Base-by-base conservation (phyloP, 2,888 invertebrate species). In the Macaria liturata region DNA sequence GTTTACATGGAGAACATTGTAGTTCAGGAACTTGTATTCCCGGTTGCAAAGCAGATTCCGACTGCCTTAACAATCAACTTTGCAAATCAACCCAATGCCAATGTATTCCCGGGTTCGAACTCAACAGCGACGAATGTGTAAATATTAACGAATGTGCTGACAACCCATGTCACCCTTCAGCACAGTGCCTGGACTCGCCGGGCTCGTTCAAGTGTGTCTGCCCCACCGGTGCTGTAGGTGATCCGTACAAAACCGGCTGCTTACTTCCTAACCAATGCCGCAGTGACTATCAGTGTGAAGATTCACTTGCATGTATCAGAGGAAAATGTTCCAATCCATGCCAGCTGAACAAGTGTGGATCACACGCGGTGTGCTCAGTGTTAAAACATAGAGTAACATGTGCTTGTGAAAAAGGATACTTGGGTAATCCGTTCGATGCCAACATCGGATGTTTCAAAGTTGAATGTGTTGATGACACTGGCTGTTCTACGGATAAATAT, bases 1-100 rank as follows among this genome's bases (percentile, higher is more conserved):
- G 98, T 74, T 91, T 97, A 70, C 95, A 96, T 3, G 98, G 98
- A 49, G 98, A 98, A 89, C 95, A 98, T 59, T 98, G 98, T 71
- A 94, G 94, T 65, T 94, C 94, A 62, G 97, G 97, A 53, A 93
- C 95, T 45, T 98, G 98, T 75, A 94, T 95, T 74, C 93, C 95
- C 3, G 98, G 98, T 4, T 98, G 98, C 77, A 94, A 95, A 61
- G 93, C 94, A 0, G 96, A 97, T 78, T 93, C 94, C 2, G 97
- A 98, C 74, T 98, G 98, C 75, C 93, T 94, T 47, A 87, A 93
- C 44, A 95, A 96, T 63, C 96, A 98, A 85, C 86, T 95, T n/a
- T 97, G 97, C 75, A 84, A 94, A 43, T 93, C 93, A 56, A 94
- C 94, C 40, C 94, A 95, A 78, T 97, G 97, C 80, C 94, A 94